Base-by-base conservation (phyloP, 2,888 invertebrate species). In the Drosophila rubida region DNA sequence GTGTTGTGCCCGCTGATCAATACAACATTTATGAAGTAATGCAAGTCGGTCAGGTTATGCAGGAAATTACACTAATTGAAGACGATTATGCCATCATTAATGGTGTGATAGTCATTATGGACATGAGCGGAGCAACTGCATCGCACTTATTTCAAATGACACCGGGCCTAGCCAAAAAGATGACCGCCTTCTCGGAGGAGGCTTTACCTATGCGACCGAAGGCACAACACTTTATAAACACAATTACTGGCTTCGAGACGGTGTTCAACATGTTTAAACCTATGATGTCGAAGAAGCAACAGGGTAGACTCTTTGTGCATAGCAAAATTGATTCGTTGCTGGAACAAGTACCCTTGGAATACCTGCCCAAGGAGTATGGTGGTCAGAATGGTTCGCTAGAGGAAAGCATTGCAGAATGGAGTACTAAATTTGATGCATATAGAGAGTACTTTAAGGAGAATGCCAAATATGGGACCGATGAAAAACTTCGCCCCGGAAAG, bases 341-440 rank as follows among this genome's bases (percentile, higher is more conserved):
- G 77, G 91, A 94, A 76, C 81, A 92, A 48, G 90, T 95, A 16
- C 94, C 95, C 0, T 92, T 93, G 75, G 92, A 93, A 13, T 91
- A 94, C 58, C 89, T 95, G 23, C 95, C 95, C 0, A 92, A 90
- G 11, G 95, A 95, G 80, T 95, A 95, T 81, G 95, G 95, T 11
- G 95, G 95, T 3, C 92, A 93, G 22, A 93, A 93, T 72, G 93
- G 93, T 66, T 92, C 93, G 23, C 82, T 94, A 11, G 69, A 80
- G 11, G 90, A 89, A 37, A 69, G 87, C 2, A 70, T 81, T 6
- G 64, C 78, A 0, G 54, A 70, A 0, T 89, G 87, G 90, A 78
- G 79, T 3, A 83, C 88, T 25, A 88, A 88, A 60, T 65, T 90
- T 1, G 59, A 80, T 9, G 59, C 61, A 0, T 88, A 90, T 60